Evolutionary conservation across 2,113 vertebrate genomes (phyloP), one percentile per base, ranked within the genome.

Genomic region (Lampris incognitus): DNA sequence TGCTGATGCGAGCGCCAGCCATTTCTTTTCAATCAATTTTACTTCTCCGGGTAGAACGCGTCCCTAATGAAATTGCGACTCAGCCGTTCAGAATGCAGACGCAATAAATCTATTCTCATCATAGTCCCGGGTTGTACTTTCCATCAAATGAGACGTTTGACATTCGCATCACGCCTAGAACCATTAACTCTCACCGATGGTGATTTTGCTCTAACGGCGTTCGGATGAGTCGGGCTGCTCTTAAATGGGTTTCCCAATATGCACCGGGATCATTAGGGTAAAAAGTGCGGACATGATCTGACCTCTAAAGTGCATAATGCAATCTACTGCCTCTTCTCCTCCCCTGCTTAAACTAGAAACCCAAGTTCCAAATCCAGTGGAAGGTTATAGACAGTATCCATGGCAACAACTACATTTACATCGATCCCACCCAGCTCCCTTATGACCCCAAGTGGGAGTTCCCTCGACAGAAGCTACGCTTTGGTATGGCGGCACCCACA

Each of bases 401-500:
- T 66, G 97, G 96, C 78, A 98, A 99, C 88, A 96, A 93, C 67
- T 99, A 99, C 89, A 97, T 94, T 44, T 99, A 97, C 46, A 96
- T 99, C 0, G 97, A 99, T 72, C 97, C 98, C 40, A 96, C 94
- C 7, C 98, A 98, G 87, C 94, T 99, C 84, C 97, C 97, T 0
- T 99, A 99, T 87, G 97, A 97, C 48, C 93, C 96, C 79, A 97
- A 96, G 83, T 98, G 97, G 97, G 98, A 99, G 81, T 99, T 99
- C 82, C 95, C 97, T 55, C 93, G 98, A 36, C 95, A 97, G 84
- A 97, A 98, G 58, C 94, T 99, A 40, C 96, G 96, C 55, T 97
- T 99, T 36, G 98, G 98, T 99, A 93, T 75, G 91, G 61, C 24
- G 6, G 3, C 8, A 0, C 24, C 6, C 1, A 24, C 24, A 1